Base-by-base conservation (phyloP, 2,888 invertebrate genomes). In the Drosophila melanosoma region DNA sequence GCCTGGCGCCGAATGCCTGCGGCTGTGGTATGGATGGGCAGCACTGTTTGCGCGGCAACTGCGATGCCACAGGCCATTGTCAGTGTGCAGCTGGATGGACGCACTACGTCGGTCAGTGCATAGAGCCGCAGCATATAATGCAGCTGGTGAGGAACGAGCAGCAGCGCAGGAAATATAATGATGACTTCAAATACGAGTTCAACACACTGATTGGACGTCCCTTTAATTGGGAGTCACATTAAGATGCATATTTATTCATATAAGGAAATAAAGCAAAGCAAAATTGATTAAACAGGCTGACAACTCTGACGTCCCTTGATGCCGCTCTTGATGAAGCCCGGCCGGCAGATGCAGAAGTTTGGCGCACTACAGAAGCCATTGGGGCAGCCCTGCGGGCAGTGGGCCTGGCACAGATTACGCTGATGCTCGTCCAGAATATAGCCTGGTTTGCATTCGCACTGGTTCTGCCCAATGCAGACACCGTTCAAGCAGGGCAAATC, bases 331-430 rank as follows among this genome's bases (percentile, higher is more conserved):
- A 87, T 91, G 89, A 94, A 97, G 1, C 97, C 97, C 0, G 94
- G 94, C 81, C 95, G 95, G 86, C 97, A 97, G 69, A 96, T 94
- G 88, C 97, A 97, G 85, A 95, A 94, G 91, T 96, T 95, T 0
- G 97, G 97, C 0, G 95, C 95, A 0, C 96, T 95, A 82, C 97
- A 97, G 26, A 94, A 94, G 0, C 96, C 97, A 87, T 97, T 97
- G 11, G 94, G 94, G 81, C 97, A 97, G 1, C 96, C 96, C n/a
- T 94, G 94, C 0, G 94, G 94, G 82, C 97, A 97, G 74, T 94
- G 92, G 0, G 96, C 95, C 7, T 94, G 81, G 78, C 96, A 96
- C 62, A 94, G 94, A 53, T 91, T 90, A 1, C 82, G 80, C 67
- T 91, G 91, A 3, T 69, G 51, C 3, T 91, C 92, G 74, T 95